phyloP scores from a whole-genome alignment of 2,113 vertebrate species.

The Paradisaea rubra region DNA sequence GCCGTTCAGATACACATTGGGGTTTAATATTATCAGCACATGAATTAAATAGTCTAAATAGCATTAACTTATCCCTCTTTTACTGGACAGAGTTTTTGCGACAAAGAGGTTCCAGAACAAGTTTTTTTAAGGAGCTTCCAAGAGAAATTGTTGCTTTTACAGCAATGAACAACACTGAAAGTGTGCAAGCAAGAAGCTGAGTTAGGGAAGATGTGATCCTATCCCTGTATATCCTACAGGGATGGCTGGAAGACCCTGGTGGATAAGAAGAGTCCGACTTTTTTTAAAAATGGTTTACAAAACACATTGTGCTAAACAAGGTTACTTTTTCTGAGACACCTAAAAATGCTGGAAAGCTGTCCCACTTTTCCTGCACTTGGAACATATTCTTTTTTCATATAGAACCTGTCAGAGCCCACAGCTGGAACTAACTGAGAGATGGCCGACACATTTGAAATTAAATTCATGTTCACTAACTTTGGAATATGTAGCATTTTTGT shows the following conservation, averaged over 20 bases:
- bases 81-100: neutral
- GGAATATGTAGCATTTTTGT: neutral
- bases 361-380: neutral
- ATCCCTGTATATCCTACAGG: neutral
- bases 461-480: neutral
- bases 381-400: neutral
- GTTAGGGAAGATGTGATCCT: neutral
- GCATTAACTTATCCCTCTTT: neutral
- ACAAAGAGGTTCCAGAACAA: neutral
- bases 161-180: neutral
- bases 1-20: neutral
- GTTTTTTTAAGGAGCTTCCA: neutral
- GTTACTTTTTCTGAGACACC: neutral
- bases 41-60: neutral
- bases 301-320: neutral
- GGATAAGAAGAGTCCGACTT: neutral
- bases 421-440: neutral
- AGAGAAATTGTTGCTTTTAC: neutral
- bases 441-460: neutral
- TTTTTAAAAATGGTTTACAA: neutral
- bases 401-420: neutral
- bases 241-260: neutral
- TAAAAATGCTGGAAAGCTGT: neutral
- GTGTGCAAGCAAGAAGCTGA: neutral
- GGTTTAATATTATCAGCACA: neutral